Evolutionary conservation across 2,113 vertebrate genomes (phyloP).

Genomic region (Melanostigma gelatinosum): DNA sequence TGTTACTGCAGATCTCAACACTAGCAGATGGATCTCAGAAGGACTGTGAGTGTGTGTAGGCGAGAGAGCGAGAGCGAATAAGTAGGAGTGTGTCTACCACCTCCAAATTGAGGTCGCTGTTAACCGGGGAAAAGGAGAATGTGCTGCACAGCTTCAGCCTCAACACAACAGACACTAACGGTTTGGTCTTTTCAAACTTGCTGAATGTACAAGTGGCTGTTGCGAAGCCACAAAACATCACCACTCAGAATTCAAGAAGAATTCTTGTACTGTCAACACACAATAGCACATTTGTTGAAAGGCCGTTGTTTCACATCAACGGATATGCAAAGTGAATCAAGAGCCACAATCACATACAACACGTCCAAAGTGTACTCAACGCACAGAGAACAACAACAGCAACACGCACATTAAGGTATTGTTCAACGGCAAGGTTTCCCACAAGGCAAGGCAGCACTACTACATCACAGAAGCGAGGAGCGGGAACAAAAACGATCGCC

Average conservation of each 20-base stretch:
- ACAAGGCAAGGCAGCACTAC: slow-evolving; percentile 76
- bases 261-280: not conserved
- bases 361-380: slow-evolving; percentile 48
- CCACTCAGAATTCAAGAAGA: not conserved
- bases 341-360: slow-evolving; percentile 52
- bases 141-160: slow-evolving; percentile 30
- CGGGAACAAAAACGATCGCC: slow-evolving; percentile 41
- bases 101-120: slow-evolving; percentile 36
- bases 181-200: not conserved
- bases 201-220: slow-evolving; percentile 4
- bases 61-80: not conserved
- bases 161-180: slow-evolving; percentile 20
- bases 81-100: slow-evolving; percentile 19
- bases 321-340: slow-evolving; percentile 32
- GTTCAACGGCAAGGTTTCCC: slow-evolving; percentile 61
- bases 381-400: slow-evolving; percentile 38
- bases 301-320: slow-evolving; percentile 14
- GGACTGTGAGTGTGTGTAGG: slow-evolving; percentile 14
- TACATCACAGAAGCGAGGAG: slow-evolving; percentile 76
- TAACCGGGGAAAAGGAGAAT: slow-evolving; percentile 15
- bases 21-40: slow-evolving; percentile 58
- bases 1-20: slow-evolving; percentile 58
- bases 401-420: slow-evolving; percentile 44
- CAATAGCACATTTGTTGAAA: not conserved
- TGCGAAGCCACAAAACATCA: not conserved